Evolutionary conservation across 37 sponge, comb jelly and placozoan species (phyloP), one percentile per base, ranked within the genome.

Genomic region (Bolinopsis microptera): DNA sequence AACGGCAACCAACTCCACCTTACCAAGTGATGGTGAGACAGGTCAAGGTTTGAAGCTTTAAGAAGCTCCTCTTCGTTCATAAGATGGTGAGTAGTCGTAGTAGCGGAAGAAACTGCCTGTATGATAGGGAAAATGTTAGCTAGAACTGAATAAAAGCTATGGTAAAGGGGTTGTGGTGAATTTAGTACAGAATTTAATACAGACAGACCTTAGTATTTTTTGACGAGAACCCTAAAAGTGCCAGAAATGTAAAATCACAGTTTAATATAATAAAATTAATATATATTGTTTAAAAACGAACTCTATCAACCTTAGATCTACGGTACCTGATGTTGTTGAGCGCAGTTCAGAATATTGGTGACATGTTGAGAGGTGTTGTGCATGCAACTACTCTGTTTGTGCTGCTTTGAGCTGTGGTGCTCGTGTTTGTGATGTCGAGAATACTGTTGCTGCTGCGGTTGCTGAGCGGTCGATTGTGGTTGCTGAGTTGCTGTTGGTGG

Each of bases 11-110:
- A n/a, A n/a, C n/a, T n/a, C n/a, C n/a, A n/a, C n/a, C n/a, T 86
- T 27, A 86, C 90, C 90, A 86, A 41, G 75, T 72, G 75, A 48
- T 86, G 90, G 39, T 86, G 90, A n/a, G 90, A 86, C 30, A 86
- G 26, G 26, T 86, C 61, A 40, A 86, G 5, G 61, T 86, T 86
- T 35, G 90, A 86, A 24, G 90, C 90, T 41, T 86, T 86, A 5
- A 86, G 61, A 18, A 86, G 25, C 90, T 86, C 90, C 35, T 86
- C 90, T 48, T 86, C 90, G 35, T 27, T 77, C 80, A 77, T 32
- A 0, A 77, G 3, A 13, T 77, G 80, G 21, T 77, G 80, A 1
- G 80, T 77, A 16, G 80, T 77, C 1, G 80, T 77, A 16, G 80
- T 35, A 21, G 80, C 61, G 13, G 61, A 48, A 48, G 61, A 48